Base-by-base conservation (phyloP, 2,888 invertebrate genomes). In the Erebia palarica region DNA sequence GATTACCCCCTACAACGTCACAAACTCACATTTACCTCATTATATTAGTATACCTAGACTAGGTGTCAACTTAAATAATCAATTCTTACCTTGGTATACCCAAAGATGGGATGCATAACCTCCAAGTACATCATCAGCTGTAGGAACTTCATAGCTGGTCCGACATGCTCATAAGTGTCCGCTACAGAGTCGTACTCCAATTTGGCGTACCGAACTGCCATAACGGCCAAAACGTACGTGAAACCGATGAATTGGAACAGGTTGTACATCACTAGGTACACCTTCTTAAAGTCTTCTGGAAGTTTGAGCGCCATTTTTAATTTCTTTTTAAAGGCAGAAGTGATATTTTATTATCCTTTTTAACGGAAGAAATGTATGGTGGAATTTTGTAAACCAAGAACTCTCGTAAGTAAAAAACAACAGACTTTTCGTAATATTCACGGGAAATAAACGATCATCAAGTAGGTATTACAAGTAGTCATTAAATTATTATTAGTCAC, bases 221-320 rank as follows among this genome's bases (percentile, higher is more conserved):
- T 95, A 3, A 97, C 96, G 0, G 94, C 84, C 21, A 97, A 85
- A 5, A 98, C 94, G 82, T 97, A 98, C 65, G 95, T 91, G 86
- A 95, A 98, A 4, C 98, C 98, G 71, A 98, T 94, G 82, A 97
- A 97, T 95, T 98, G 98, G 85, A 96, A 96, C 77, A 98, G 89
- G 87, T 98, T 99, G 93, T 98, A 99, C 69, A 98, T 90, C 63
- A 97, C 94, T 74, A 99, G 91, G 87, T 98, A 99, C 0, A 97
- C 96, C 81, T 96, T 97, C 82, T 96, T 96, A 59, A 96, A 91
- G 83, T 96, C 96, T 86, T 96, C 97, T 97, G 94, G 10, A 68
- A 74, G 47, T 55, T 63, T 7, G 18, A 69, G 49, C n/a, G 44
- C 21, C 67, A 71, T 67, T 69, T 71, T 71, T 36, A 57, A 3